Evolutionary conservation across 2,113 vertebrate species (phyloP).

Genomic region (Misgurnus anguillicaudatus): DNA sequence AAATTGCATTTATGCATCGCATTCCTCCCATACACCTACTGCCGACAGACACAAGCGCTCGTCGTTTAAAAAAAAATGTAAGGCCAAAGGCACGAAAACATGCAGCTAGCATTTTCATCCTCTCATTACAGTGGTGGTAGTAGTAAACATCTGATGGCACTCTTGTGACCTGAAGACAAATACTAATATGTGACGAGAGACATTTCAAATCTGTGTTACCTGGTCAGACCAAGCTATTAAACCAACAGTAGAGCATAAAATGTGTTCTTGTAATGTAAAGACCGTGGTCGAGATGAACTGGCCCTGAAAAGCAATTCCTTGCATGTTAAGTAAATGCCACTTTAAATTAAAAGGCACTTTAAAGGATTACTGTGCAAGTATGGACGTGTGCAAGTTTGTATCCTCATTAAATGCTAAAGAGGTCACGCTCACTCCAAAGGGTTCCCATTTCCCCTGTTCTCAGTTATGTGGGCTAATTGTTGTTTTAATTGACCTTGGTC

Average conservation of each 20-base stretch:
- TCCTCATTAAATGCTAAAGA: slow-evolving; percentile 29
- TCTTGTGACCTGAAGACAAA: too few species aligned
- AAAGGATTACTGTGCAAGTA: not conserved
- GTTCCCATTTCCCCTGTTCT: not conserved
- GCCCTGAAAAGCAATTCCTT: not conserved
- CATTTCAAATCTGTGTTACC: too few species aligned
- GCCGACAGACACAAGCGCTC: too few species aligned
- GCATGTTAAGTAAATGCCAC: slow-evolving; percentile 8
- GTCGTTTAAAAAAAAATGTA: too few species aligned
- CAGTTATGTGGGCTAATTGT: slow-evolving; percentile 11
- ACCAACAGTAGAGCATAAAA: not conserved
- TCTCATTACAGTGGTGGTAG: too few species aligned
- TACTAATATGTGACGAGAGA: too few species aligned
- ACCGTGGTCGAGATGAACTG: not conserved
- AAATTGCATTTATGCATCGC: too few species aligned
- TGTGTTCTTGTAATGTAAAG: not conserved
- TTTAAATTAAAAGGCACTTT: slow-evolving; percentile 6
- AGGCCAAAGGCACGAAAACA: too few species aligned
- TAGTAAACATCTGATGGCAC: too few species aligned
- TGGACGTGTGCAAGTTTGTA: slow-evolving; percentile 2
- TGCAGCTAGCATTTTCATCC: too few species aligned
- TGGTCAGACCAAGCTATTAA: not conserved
- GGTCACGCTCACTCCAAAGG: not conserved
- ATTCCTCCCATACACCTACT: too few species aligned
- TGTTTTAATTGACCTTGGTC: slow-evolving; percentile 29